Percentiles rank a stretch among this genome's conserved stretches.
These are phyloP conservation scores for Genyomyrus donnyi DNA, from an alignment of 2,113 vertebrate species.

Conservation along the genomic window DNA sequence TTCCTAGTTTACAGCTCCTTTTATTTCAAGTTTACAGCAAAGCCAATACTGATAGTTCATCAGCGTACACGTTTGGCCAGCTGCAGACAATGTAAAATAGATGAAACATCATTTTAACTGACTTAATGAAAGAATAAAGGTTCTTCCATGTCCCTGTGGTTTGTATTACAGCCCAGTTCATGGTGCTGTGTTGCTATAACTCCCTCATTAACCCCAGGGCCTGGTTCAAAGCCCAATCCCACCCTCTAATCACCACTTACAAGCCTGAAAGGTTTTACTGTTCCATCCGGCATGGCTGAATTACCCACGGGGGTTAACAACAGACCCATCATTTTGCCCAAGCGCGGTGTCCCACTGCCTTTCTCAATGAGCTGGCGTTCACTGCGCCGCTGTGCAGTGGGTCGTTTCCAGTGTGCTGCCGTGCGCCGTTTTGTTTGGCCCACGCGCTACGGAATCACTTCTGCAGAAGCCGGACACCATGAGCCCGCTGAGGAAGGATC, in stretches of 20 bases:
- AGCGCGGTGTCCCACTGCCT: background rate
- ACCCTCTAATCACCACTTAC: slow-evolving; percentile 11
- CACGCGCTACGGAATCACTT: background rate
- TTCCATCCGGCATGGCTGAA: background rate
- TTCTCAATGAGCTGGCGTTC: background rate
- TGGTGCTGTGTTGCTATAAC: background rate
- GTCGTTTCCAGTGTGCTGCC: background rate
- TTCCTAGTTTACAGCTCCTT: background rate
- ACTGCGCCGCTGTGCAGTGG: background rate
- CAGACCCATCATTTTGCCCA: background rate
- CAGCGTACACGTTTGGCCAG: background rate
- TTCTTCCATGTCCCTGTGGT: background rate
- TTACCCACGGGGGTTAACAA: background rate
- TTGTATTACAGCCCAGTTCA: background rate
- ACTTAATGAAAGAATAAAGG: background rate
- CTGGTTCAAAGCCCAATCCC: background rate
- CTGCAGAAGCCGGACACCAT: background rate
- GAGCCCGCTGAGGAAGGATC: background rate
- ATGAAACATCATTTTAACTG: background rate
- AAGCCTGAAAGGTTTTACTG: background rate
- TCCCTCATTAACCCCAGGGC: background rate
- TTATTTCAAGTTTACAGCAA: background rate
- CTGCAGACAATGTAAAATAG: background rate
- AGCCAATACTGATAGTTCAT: background rate
- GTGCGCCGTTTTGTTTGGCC: too few species aligned